phyloP scores from a whole-genome alignment of 2,113 vertebrate species.

The Struthidea cinerea region DNA sequence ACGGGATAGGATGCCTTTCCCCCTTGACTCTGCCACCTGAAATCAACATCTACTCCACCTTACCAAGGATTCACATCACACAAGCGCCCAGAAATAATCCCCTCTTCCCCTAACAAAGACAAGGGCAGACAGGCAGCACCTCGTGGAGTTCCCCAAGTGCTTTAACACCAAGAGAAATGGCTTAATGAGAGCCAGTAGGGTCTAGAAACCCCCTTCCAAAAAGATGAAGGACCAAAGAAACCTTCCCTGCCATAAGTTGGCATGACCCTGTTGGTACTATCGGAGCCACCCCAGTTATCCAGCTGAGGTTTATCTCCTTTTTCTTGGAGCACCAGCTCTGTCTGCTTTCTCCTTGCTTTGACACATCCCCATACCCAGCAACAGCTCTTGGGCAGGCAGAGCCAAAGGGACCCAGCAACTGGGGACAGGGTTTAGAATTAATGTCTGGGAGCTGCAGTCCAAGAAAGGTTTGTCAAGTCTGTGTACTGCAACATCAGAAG shows the following conservation, averaged over 20 bases:
- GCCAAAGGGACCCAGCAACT: neutral
- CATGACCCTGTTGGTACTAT: neutral
- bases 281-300: neutral
- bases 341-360: neutral
- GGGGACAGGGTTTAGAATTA: neutral
- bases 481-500: neutral
- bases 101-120: neutral
- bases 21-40: neutral
- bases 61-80: neutral
- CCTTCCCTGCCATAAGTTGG: neutral
- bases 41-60: neutral
- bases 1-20: accelerated
- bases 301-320: neutral
- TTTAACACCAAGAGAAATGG: neutral
- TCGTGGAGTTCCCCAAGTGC: accelerated
- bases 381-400: neutral
- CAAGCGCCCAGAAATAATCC: neutral
- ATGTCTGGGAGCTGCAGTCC: neutral
- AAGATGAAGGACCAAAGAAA: neutral
- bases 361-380: neutral
- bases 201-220: neutral
- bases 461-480: neutral
- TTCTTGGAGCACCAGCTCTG: neutral
- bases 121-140: neutral
- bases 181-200: neutral